Base-by-base conservation (phyloP, 2,113 vertebrate genomes). In the Mystacornis crossleyi region DNA sequence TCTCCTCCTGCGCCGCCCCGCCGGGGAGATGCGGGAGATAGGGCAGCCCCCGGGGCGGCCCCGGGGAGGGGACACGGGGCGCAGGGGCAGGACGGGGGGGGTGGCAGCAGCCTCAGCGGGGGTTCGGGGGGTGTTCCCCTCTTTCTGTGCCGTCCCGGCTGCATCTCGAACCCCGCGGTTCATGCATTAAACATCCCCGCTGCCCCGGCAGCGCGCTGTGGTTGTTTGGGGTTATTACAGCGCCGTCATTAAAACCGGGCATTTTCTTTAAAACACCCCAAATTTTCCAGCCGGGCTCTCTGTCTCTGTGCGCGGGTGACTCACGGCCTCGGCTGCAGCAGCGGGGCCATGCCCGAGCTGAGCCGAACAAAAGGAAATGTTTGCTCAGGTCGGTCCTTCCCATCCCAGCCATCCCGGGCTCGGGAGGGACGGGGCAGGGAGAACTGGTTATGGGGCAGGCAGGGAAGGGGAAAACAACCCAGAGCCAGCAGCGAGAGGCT, bases 1-100 rank as follows among this genome's bases (percentile, higher is more conserved):
- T 54, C 90, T 97, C 97, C 98, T 96, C 98, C 97, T 97, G 96
- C 94, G 17, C 13, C 80, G 81, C 42, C 83, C 14, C 18, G 1
- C 31, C n/a, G 40, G 47, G 54, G 12, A 89, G 82, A 91, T 78
- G 67, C 15, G 48, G 73, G 14, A 0, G 86, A 81, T 86, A 78
- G 81, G 54, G 75, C 65, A 64, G 33, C n/a, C 67, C 81, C n/a
- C 0, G 8, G 26, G 70, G 64, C 1, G 2, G 80, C 51, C 54
- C n/a, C 2, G 0, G 53, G 60, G 74, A 71, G 69, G 42, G 34
- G 28, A 71, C 42, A 38, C 0, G 0, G 29, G 45, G 77, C 19
- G 7, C 65, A 8, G 1, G 15, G 14, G 31, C 3, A 3, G 18
- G 29, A 31, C 12, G 7, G 25, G 17, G 19, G 53, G 58, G 36